A percentile compares a stretch with the other conserved stretches of the same genome.
Evolutionary conservation across 2,888 invertebrate genomes (phyloP).

Genomic region (Phasia obesa): DNA sequence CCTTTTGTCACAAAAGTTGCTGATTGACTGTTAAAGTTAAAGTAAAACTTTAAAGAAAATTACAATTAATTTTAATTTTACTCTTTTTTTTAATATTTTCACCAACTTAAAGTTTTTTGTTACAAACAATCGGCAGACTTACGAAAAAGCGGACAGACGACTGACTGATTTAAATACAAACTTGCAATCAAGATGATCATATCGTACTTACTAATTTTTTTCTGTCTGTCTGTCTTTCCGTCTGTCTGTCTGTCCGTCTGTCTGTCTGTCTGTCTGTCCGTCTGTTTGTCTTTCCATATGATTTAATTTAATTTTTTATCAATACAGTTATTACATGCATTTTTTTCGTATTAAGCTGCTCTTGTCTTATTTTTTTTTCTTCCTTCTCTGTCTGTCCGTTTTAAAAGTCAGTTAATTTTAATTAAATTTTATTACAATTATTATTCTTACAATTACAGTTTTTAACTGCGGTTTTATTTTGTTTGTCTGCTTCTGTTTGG

Average conservation of each 20-base stretch:
- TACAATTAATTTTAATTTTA: constrained; percentile 53
- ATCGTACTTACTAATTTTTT: constrained; percentile 21
- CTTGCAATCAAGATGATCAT: constrained; percentile 41
- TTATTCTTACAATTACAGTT: constrained; percentile 57
- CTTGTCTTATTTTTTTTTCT: constrained; percentile 1
- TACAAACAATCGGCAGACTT: not conserved
- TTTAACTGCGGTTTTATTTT: constrained; percentile 44
- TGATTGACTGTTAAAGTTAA: constrained; percentile 70
- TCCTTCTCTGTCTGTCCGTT: not conserved
- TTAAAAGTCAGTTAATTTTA: constrained; percentile 32
- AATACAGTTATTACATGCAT: constrained; percentile 61
- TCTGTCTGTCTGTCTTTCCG: constrained; percentile 20
- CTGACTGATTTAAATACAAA: constrained; percentile 33
- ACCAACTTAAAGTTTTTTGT: constrained; percentile 31
- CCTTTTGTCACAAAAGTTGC: constrained; percentile 68
- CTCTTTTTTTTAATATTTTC: constrained; percentile 15
- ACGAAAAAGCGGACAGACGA: constrained; percentile 1
- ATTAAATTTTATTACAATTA: constrained; percentile 30
- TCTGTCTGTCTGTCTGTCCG: constrained; percentile 21
- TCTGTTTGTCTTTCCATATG: constrained; percentile 29
- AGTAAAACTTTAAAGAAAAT: constrained; percentile 68
- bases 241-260: constrained; percentile 21
- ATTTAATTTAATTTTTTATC: constrained; percentile 64
- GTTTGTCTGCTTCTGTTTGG: constrained; percentile 4
- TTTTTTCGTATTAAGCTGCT: constrained; percentile 32